Base-by-base conservation (phyloP, 1,140 invertebrate genomes). In the Coptotermes formosanus region DNA sequence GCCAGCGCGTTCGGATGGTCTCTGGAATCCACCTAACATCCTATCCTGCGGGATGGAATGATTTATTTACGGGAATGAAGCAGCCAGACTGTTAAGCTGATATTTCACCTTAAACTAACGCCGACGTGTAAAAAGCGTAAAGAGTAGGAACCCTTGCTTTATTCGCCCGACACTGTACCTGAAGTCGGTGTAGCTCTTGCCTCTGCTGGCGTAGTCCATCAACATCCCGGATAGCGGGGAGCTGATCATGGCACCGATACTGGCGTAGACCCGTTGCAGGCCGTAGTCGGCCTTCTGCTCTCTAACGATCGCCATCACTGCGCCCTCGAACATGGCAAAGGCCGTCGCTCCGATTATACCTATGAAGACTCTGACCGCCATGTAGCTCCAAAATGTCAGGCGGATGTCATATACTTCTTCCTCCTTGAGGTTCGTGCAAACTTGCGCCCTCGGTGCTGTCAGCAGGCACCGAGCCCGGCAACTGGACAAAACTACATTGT, bases 261-360 rank as follows among this genome's bases (percentile, higher is more conserved):
- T 95, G 38, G 95, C 96, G 89, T 96, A 97, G 87, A 97, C 94
- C 86, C 95, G 92, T 91, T 97, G 95, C 64, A 96, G 90, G 0
- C 96, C 96, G 88, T 96, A 96, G 91, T 96, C 95, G 3, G 95
- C 96, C 85, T 94, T 94, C 88, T 96, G 95, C 88, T 96, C 94
- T 82, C 95, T 92, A 44, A 96, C 91, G 88, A 96, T 95, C 6
- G 95, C 95, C 75, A 97, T 94, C 3, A 96, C 95, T 25, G 96
- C 96, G 19, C 96, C 89, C 91, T 97, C 96, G 89, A 97, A 96
- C 94, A 97, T 95, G 11, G 95, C 95, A 88, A 95, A 96, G 3
- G 94, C 94, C 11, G 95, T 96, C 0, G 95, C 95, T 85, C 95
- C 92, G 38, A 90, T 89, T 64, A 92, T 89, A 21, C 95, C 94